Evolutionary conservation across 2,113 vertebrate species (phyloP).

Genomic region (Pachycephala philippinensis): DNA sequence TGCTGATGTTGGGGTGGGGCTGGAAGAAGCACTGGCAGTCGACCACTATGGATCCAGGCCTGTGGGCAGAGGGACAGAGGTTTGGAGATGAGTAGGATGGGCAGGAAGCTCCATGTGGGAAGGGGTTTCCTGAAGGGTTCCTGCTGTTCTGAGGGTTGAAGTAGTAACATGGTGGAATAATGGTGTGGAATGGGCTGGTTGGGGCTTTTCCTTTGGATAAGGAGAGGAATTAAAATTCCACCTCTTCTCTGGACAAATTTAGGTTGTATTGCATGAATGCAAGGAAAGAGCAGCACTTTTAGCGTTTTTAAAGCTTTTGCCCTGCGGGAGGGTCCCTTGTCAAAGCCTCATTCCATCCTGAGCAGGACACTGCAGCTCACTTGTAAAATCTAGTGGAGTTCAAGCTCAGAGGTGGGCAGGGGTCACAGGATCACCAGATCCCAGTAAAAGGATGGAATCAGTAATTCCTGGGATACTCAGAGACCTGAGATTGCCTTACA

Average conservation of each 20-base stretch:
- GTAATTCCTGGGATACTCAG: neutral
- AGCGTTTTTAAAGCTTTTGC: neutral
- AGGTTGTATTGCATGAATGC: neutral
- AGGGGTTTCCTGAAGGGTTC: neutral
- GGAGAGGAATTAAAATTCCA: neutral
- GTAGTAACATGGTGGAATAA: neutral
- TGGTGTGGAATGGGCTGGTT: neutral
- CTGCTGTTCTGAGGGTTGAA: neutral
- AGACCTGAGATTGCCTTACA: neutral
- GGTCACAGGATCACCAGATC: neutral
- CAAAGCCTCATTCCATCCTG: neutral
- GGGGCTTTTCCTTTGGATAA: neutral
- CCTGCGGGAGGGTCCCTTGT: neutral
- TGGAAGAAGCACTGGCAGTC: conserved; percentile 66
- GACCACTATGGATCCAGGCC: conserved; percentile 60
- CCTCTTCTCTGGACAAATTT: neutral
- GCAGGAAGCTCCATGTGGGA: neutral
- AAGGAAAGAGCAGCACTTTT: neutral
- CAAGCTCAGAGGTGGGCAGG: neutral
- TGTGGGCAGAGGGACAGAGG: conserved; percentile 7
- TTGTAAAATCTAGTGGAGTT: neutral
- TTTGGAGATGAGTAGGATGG: neutral
- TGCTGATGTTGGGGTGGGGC: neutral
- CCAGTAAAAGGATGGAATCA: neutral
- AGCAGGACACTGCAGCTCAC: neutral